These are phyloP conservation scores for Orius insidiosus DNA, from an alignment of 1,140 invertebrate genomes.

Conservation along the genomic window DNA sequence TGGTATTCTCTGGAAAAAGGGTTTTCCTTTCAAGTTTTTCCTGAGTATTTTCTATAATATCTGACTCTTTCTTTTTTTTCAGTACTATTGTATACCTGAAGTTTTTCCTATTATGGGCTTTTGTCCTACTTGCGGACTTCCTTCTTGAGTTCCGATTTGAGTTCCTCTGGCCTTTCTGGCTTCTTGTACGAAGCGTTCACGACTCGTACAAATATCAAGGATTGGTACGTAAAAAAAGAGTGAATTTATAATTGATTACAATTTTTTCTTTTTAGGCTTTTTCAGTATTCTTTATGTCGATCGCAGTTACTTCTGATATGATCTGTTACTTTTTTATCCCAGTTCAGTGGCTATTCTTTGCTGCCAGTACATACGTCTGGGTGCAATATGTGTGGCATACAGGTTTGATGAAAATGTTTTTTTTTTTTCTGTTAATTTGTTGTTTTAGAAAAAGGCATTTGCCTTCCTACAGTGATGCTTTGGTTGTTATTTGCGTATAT, in stretches of 20 bases:
- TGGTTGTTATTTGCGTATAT: conserved; percentile 93
- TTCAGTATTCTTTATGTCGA: conserved; percentile 94
- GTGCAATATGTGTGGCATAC: conserved; percentile 98
- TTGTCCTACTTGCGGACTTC: conserved; percentile 91
- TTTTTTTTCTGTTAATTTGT: conserved; percentile 18
- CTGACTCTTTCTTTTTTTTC: conserved; percentile 36
- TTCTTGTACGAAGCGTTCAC: conserved; percentile 87
- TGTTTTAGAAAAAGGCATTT: conserved; percentile 71
- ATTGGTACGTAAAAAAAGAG: conserved; percentile 51
- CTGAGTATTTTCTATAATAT: no score
- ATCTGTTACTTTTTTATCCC: conserved; percentile 99
- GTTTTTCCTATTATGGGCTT: conserved; percentile 86
- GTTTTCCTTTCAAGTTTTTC: no score
- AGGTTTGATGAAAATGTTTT: conserved; percentile 36
- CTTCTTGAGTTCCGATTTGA: conserved; percentile 98
- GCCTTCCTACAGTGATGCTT: conserved; percentile 82
- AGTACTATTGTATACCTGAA: conserved; percentile 91
- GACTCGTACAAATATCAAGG: conserved; percentile 99
- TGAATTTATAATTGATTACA: neutral
- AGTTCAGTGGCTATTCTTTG: conserved; percentile 93
- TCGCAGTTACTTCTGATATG: conserved; percentile 95
- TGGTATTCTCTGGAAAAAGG: no score
- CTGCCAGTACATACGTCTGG: conserved; percentile 97
- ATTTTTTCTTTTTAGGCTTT: conserved; percentile 64
- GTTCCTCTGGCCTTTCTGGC: conserved; percentile 97